A percentile compares a stretch with the other conserved stretches of the same genome.
phyloP scores from a whole-genome alignment of 2,888 invertebrate species.

The Yponomeuta evonymella region DNA sequence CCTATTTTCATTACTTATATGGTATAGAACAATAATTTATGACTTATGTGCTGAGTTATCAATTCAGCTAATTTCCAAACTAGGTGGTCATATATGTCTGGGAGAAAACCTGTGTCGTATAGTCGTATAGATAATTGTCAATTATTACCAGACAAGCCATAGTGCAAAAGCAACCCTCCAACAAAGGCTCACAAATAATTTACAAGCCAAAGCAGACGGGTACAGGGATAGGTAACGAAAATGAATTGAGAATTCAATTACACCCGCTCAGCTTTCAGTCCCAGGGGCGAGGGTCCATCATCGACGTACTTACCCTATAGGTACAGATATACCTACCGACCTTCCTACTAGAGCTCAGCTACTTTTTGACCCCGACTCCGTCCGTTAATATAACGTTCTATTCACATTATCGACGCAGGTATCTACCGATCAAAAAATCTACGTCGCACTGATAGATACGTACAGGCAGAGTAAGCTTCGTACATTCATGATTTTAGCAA shows the following conservation, averaged over 20 bases:
- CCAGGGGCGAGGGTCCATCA: neutral
- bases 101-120: no score
- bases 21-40: no score
- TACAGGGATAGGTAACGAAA: neutral
- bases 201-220: neutral
- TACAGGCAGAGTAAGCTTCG: no score
- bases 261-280: neutral
- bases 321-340: neutral
- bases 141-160: neutral
- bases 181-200: neutral
- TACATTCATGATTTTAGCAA: no score
- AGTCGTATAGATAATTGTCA: neutral
- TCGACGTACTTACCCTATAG: neutral
- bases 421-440: no score
- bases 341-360: neutral
- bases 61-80: no score
- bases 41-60: no score
- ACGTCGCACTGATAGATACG: no score
- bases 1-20: no score
- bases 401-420: no score
- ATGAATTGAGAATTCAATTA: slow-evolving; percentile 2
- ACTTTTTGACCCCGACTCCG: neutral
- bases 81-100: no score
- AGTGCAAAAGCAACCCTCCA: neutral
- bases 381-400: neutral